Conservation (phyloP, 2,888 invertebrate genomes). For the Ligdia adustata region DNA sequence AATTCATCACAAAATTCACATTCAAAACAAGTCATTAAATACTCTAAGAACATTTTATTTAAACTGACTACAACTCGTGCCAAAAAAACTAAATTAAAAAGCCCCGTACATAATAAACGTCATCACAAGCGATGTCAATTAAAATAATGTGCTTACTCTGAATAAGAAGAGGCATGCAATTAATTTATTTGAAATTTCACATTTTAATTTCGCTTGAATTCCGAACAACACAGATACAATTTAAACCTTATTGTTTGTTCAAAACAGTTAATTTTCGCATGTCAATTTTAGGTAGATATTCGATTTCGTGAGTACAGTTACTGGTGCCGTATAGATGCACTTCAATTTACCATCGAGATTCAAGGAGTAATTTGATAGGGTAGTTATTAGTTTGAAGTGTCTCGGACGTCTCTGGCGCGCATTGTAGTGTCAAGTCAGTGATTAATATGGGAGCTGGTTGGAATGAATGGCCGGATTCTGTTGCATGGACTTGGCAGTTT, state of each 20-base stretch:
- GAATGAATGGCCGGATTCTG: conserved; percentile 4
- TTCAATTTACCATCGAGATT: conserved; percentile 34
- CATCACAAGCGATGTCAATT: conserved; percentile 50
- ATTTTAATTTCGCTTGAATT: conserved; percentile 47
- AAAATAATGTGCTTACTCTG: conserved; percentile 48
- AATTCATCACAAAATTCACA: no score
- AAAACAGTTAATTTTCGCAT: conserved; percentile 17
- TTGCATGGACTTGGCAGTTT: neutral
- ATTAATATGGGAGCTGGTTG: conserved; percentile 13
- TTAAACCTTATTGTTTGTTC: conserved; percentile 1
- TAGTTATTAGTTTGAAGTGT: conserved; percentile 18
- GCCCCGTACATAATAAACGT: conserved; percentile 41
- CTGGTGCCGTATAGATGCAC: conserved; percentile 30
- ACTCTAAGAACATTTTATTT: no score
- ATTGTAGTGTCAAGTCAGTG: conserved; percentile 6
- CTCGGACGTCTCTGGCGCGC: conserved; percentile 4
- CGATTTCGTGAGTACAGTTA: conserved; percentile 6
- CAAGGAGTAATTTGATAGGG: conserved; percentile 20
- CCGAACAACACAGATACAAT: conserved; percentile 5
- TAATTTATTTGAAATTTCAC: conserved; percentile 61
- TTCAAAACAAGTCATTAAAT: no score
- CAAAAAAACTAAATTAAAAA: conserved; percentile 30
- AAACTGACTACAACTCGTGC: conserved; percentile 17
- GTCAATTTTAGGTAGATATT: conserved; percentile 13
- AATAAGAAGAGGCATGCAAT: conserved; percentile 51